Percentiles rank a stretch among this genome's conserved stretches.
phyloP scores from a whole-genome alignment of 2,888 invertebrate genomes.

The Tethea ocularis region DNA sequence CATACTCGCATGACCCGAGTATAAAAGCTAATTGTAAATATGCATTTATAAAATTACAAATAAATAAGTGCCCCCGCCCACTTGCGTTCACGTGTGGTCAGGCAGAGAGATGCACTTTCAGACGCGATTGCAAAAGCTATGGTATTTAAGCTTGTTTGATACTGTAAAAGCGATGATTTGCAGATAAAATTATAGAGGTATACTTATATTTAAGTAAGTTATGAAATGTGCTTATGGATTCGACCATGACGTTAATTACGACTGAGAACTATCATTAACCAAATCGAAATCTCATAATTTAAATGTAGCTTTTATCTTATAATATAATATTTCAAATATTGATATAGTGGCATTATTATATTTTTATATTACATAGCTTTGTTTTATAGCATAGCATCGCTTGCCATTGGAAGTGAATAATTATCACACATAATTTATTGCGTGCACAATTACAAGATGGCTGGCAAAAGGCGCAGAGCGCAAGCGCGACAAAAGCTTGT shows the following conservation, averaged over 20 bases:
- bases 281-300: too few species aligned
- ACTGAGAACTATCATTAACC: too few species aligned
- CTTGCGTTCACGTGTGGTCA: constrained; percentile 35
- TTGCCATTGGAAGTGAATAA: not conserved
- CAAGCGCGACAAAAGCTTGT: constrained; percentile 52
- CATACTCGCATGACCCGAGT: constrained; percentile 24
- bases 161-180: not conserved
- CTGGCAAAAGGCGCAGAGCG: constrained; percentile 48
- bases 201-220: too few species aligned
- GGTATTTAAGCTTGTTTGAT: not conserved
- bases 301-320: too few species aligned
- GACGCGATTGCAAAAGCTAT: not conserved
- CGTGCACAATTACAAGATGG: constrained; percentile 58
- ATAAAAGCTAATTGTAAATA: constrained; percentile 37
- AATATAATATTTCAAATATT: too few species aligned
- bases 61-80: constrained; percentile 37
- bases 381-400: constrained; percentile 3
- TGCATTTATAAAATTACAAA: constrained; percentile 40
- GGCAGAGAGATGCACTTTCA: constrained; percentile 16
- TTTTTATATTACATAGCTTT: too few species aligned
- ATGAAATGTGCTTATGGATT: too few species aligned
- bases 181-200: not conserved
- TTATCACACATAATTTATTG: constrained; percentile 30
- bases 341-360: too few species aligned
- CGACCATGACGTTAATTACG: too few species aligned